A percentile compares a stretch with the other conserved stretches of the same genome.
Evolutionary conservation across 2,113 vertebrate genomes (phyloP).

Genomic region (Tychaedon coryphoeus): DNA sequence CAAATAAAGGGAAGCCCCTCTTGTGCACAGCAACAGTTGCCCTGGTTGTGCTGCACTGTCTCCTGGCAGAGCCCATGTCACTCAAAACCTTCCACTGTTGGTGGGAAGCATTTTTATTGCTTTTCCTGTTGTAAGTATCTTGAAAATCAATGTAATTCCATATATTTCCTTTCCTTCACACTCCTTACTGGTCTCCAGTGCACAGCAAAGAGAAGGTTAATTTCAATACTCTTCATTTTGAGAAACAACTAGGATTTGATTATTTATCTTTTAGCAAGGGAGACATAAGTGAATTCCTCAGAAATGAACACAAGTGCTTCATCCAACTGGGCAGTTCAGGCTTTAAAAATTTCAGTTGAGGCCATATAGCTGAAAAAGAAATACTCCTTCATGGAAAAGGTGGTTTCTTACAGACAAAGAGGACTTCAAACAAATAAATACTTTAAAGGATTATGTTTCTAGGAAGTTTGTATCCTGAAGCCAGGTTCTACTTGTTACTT

Average conservation of each 20-base stretch:
- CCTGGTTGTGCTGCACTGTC: fast-evolving
- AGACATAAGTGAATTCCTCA: not conserved
- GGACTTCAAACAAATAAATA: not conserved
- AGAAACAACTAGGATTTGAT: not conserved
- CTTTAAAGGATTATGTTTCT: not conserved
- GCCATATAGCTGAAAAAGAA: not conserved
- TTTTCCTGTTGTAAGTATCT: not conserved
- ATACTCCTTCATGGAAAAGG: not conserved
- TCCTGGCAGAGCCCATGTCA: not conserved
- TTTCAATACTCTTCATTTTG: not conserved
- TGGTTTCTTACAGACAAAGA: not conserved
- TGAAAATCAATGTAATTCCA: not conserved
- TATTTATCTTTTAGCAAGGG: not conserved
- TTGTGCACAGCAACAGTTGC: fast-evolving
- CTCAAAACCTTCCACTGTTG: not conserved
- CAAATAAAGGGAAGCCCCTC: not conserved
- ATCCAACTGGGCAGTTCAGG: not conserved
- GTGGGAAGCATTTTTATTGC: not conserved
- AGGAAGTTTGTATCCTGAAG: not conserved
- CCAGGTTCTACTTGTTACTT: not conserved
- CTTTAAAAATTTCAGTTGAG: not conserved
- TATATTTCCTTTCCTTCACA: not conserved
- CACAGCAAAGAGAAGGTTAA: not conserved
- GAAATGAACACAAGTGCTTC: not conserved
- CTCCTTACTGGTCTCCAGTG: not conserved